phyloP scores from a whole-genome alignment of 2,888 invertebrate genomes.

The Balanococcus diminutus region DNA sequence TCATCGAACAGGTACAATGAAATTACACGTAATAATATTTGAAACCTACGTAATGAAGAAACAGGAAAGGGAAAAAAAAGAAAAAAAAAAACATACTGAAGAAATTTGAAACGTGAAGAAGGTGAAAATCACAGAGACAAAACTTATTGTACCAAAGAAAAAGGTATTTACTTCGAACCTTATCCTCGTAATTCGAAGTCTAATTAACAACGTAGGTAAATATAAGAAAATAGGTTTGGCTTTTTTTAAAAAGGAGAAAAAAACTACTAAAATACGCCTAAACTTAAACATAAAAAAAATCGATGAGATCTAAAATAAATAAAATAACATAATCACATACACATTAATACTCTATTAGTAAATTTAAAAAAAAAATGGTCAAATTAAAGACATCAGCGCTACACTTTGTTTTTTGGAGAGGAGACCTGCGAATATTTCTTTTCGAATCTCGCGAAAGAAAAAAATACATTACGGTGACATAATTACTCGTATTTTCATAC shows the following conservation, averaged over 20 bases:
- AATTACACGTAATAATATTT: not conserved
- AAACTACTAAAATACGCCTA: not conserved
- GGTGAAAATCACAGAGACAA: conserved; percentile 25
- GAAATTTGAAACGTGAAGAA: not conserved
- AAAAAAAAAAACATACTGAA: not conserved
- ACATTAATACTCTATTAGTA: conserved; percentile 20
- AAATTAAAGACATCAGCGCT: not conserved
- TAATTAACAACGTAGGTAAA: conserved; percentile 28
- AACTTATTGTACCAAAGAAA: conserved; percentile 30
- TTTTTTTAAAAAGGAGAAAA: not conserved
- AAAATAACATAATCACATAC: conserved; percentile 40
- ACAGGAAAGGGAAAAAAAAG: not conserved
- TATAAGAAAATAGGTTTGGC: not conserved
- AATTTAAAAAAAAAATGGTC: conserved; percentile 8
- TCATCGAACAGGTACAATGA: not conserved
- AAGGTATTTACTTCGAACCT: conserved; percentile 17
- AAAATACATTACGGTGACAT: not conserved
- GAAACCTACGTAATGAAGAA: not conserved
- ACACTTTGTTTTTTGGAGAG: not conserved
- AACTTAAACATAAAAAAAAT: conserved; percentile 15
- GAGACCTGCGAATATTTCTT: not conserved
- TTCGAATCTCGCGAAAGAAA: not conserved
- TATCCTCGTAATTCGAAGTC: not conserved
- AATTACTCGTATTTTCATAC: not conserved
- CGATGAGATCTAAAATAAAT: conserved; percentile 38